Evolutionary conservation across 2,113 vertebrate species (phyloP).

Genomic region (Elgaria multicarinata): DNA sequence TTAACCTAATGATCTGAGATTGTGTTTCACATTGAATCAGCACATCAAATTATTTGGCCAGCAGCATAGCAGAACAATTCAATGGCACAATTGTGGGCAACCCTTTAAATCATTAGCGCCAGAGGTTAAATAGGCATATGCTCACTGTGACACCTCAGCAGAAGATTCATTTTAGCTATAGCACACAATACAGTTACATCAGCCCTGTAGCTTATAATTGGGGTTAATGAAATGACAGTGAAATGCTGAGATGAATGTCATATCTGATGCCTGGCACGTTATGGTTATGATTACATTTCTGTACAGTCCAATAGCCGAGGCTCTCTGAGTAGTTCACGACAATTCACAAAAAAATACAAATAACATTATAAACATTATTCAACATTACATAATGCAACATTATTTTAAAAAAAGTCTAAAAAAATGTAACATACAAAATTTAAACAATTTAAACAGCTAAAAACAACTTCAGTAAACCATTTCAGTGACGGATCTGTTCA

Average conservation of each 20-base stretch:
- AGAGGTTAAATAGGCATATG: slow-evolving; percentile 33
- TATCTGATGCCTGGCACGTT: slow-evolving; percentile 43
- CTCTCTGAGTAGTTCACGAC: no score
- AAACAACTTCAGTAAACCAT: no score
- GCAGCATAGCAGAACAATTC: slow-evolving; percentile 45
- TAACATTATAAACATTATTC: no score
- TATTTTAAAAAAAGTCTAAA: no score
- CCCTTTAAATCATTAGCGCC: slow-evolving; percentile 31
- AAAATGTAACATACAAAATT: no score
- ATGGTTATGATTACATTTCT: no score
- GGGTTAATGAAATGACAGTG: slow-evolving; percentile 39
- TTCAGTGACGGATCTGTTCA: no score
- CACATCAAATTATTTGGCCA: slow-evolving; percentile 53
- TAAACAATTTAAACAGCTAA: no score
- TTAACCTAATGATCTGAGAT: slow-evolving; percentile 54
- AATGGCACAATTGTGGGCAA: slow-evolving; percentile 15
- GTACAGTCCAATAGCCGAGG: no score
- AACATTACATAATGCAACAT: no score
- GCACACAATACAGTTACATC: not conserved
- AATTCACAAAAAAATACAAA: no score
- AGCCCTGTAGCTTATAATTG: slow-evolving; percentile 37
- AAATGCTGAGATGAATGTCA: slow-evolving; percentile 22
- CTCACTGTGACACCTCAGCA: slow-evolving; percentile 28
- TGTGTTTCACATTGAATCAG: slow-evolving; percentile 51
- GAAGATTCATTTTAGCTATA: slow-evolving; percentile 43